A percentile compares a stretch with the other conserved stretches of the same genome.
Evolutionary conservation across 2,888 invertebrate species (phyloP).

Genomic region (Rhamnusium bicolor): DNA sequence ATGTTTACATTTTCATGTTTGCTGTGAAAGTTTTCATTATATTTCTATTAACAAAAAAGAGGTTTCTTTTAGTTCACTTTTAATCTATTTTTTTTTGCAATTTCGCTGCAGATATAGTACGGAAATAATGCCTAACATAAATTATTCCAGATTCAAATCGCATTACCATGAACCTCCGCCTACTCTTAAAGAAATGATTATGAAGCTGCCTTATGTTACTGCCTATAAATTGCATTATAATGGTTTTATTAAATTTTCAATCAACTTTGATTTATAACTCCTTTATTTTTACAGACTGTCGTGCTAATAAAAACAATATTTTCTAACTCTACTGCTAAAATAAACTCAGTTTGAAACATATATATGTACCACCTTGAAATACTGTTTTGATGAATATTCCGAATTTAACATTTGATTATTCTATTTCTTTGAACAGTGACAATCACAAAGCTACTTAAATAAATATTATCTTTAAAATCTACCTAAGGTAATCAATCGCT

Average conservation of each 20-base stretch:
- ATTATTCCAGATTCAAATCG: neutral
- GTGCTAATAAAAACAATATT: neutral
- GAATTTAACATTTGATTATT: neutral
- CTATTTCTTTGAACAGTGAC: neutral
- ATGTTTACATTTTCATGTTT: no score
- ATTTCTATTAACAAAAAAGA: no score
- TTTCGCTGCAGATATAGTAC: neutral
- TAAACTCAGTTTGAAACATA: no score
- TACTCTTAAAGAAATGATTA: neutral
- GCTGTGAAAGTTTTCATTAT: no score
- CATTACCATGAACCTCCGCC: neutral
- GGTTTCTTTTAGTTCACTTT: no score
- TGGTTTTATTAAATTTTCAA: slow-evolving; percentile 14
- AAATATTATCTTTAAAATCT: no score
- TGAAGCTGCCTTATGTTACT: slow-evolving; percentile 1
- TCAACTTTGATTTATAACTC: slow-evolving; percentile 6
- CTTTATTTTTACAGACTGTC: slow-evolving; percentile 2
- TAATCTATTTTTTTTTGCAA: no score
- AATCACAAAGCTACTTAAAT: no score
- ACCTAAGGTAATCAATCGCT: no score
- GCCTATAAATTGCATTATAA: slow-evolving; percentile 7
- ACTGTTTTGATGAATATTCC: neutral
- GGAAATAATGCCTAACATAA: neutral
- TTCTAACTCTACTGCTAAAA: neutral
- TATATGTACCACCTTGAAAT: no score